Evolutionary conservation across 2,888 invertebrate genomes (phyloP).

Genomic region (Archips xylosteana): DNA sequence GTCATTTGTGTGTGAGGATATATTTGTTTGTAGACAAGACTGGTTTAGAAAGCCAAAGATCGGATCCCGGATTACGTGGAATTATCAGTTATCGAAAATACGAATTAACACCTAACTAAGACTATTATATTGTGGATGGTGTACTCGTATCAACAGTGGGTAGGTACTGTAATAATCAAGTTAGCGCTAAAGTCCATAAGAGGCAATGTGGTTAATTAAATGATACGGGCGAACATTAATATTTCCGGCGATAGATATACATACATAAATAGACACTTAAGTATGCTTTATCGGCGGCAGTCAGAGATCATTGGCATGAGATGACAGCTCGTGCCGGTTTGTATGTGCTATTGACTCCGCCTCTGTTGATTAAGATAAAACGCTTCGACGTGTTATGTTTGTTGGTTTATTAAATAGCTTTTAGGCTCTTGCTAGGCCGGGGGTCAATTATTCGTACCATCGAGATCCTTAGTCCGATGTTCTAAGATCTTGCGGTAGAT

Average conservation of each 20-base stretch:
- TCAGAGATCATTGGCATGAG: conserved; percentile 38
- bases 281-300: conserved; percentile 17
- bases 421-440: too few relatives aligned
- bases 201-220: background rate
- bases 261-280: too few relatives aligned
- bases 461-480: too few relatives aligned
- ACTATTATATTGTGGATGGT: background rate
- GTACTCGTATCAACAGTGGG: background rate
- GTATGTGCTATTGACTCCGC: conserved; percentile 10
- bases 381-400: background rate
- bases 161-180: background rate
- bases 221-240: conserved; percentile 13
- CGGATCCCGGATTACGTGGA: conserved; percentile 34
- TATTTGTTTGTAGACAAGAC: conserved; percentile 25
- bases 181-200: background rate
- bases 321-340: conserved; percentile 16
- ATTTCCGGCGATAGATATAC: conserved; percentile 12
- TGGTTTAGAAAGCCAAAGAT: conserved; percentile 38
- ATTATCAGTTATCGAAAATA: conserved; percentile 28
- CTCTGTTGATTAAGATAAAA: background rate
- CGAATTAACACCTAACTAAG: background rate
- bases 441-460: background rate
- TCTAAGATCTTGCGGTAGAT: too few relatives aligned
- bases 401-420: background rate
- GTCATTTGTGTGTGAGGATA: conserved; percentile 24